A percentile compares a stretch with the other conserved stretches of the same genome.
Conservation (phyloP, 2,888 invertebrate genomes). For the Nezara viridula region DNA sequence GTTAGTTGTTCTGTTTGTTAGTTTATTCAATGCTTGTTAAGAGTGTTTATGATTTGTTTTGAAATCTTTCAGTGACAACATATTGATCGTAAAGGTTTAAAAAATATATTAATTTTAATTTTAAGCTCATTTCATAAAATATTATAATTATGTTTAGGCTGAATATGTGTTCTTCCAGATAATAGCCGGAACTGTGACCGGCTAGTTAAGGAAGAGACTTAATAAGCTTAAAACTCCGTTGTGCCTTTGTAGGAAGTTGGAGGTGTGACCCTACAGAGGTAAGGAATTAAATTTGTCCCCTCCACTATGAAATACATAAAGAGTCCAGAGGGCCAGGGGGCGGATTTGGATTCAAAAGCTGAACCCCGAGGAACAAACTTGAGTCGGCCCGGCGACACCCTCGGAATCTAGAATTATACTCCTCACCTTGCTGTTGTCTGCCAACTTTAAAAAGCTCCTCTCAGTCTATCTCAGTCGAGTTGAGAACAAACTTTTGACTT, state of each 20-base stretch:
- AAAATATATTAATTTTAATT: no score
- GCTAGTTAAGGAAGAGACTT: background rate
- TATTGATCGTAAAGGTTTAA: no score
- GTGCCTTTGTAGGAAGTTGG: background rate
- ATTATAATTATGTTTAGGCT: background rate
- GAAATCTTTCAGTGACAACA: no score
- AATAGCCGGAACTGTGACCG: background rate
- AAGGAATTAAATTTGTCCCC: conserved; percentile 62
- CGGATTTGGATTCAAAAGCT: conserved; percentile 52
- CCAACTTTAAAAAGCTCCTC: conserved; percentile 56
- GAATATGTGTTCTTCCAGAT: background rate
- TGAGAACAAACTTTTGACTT: conserved; percentile 54
- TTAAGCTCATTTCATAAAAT: background rate
- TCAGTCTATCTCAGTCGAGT: conserved; percentile 30
- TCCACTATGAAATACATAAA: conserved; percentile 62
- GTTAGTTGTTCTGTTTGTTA: no score
- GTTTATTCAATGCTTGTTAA: no score
- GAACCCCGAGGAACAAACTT: conserved; percentile 51
- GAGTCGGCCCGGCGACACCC: background rate
- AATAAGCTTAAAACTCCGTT: conserved; percentile 24
- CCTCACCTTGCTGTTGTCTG: conserved; percentile 49
- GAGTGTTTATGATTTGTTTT: no score
- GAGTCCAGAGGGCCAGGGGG: background rate
- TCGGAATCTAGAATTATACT: conserved; percentile 53
- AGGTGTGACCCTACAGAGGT: conserved; percentile 31